Evolutionary conservation across 2,113 vertebrate genomes (phyloP).

Genomic region (Mugil cephalus): DNA sequence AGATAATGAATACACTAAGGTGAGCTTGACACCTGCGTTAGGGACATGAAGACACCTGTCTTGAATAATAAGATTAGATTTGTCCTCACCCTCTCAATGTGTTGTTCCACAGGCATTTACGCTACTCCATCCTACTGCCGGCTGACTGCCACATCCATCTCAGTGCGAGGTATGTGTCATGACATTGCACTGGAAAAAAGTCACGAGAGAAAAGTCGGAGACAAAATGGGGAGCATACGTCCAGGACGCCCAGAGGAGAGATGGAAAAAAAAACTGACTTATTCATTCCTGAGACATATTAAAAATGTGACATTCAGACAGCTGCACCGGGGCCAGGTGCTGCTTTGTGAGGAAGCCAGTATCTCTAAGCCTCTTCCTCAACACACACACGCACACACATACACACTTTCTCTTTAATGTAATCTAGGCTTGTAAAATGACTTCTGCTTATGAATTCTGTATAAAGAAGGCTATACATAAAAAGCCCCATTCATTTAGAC

Average conservation of each 20-base stretch:
- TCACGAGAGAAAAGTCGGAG: constrained; percentile 2
- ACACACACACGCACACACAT: constrained; percentile 23
- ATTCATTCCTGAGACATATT: constrained; percentile 44
- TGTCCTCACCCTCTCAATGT: constrained; percentile 2
- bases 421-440: constrained; percentile 47
- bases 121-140: neutral
- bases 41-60: too few relatives aligned
- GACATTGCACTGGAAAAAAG: constrained; percentile 18
- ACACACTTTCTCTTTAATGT: constrained; percentile 31
- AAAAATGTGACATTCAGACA: constrained; percentile 51
- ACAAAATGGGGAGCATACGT: constrained; percentile 24
- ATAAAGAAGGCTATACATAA: constrained; percentile 55
- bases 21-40: too few relatives aligned
- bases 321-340: constrained; percentile 15
- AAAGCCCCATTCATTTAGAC: constrained; percentile 40
- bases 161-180: neutral
- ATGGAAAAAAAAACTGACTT: neutral
- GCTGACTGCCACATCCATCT: constrained; percentile 3
- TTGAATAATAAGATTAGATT: too few relatives aligned
- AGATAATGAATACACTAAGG: too few relatives aligned
- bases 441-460: constrained; percentile 61
- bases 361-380: constrained; percentile 11
- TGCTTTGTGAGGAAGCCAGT: constrained; percentile 27
- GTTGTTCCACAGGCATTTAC: constrained; percentile 20
- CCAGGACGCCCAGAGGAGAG: neutral